Evolutionary conservation across 2,888 invertebrate genomes (phyloP).

Genomic region (Diadromus collaris): DNA sequence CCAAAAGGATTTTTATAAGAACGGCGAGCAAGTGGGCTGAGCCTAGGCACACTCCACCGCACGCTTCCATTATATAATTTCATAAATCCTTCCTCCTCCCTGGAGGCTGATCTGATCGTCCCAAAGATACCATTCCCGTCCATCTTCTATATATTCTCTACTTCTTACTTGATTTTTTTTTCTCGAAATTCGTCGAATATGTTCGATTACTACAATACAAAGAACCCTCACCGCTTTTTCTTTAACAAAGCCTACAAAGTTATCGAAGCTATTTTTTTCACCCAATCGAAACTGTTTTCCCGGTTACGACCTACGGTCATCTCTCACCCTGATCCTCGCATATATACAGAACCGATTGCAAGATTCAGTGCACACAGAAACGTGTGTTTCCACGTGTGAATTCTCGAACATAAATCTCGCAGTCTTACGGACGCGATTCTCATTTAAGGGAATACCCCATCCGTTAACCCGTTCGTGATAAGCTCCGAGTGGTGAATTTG

Average conservation of each 20-base stretch:
- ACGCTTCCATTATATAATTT: conserved; percentile 44
- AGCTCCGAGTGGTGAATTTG: conserved; percentile 26
- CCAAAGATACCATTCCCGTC: background rate
- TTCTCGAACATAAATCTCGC: conserved; percentile 39
- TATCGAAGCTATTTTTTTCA: background rate
- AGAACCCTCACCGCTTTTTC: background rate
- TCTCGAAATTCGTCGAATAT: background rate
- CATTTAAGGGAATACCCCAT: conserved; percentile 33
- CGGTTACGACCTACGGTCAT: background rate
- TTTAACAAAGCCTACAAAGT: background rate
- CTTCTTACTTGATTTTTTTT: conserved; percentile 2
- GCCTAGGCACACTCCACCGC: conserved; percentile 32
- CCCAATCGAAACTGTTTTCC: background rate
- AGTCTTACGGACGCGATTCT: conserved; percentile 44
- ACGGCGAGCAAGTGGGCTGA: conserved; percentile 33
- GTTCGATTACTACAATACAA: background rate
- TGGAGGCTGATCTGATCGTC: conserved; percentile 7
- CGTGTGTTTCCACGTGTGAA: conserved; percentile 1
- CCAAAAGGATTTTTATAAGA: conserved; percentile 52
- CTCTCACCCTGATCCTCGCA: background rate
- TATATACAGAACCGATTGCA: background rate
- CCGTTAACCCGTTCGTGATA: conserved; percentile 41
- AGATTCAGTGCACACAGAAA: background rate
- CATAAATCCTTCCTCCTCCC: conserved; percentile 45
- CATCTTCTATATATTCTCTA: conserved; percentile 4